phyloP scores from a whole-genome alignment of 2,113 vertebrate species.

The Motacilla tschutschensis region DNA sequence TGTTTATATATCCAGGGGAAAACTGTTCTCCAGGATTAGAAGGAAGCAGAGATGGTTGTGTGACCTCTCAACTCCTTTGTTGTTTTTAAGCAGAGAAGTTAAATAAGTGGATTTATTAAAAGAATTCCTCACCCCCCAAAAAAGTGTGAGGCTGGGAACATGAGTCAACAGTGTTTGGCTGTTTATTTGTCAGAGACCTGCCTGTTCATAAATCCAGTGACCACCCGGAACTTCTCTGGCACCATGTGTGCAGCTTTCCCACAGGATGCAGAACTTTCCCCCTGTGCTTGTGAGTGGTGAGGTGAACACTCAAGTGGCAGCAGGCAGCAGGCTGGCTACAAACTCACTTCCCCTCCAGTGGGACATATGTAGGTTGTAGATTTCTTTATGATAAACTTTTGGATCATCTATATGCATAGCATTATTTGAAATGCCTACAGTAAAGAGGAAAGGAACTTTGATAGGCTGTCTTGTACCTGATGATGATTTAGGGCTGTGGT shows the following conservation, averaged over 20 bases:
- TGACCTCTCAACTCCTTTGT: neutral
- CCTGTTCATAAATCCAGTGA: neutral
- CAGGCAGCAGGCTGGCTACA: neutral
- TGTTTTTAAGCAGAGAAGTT: neutral
- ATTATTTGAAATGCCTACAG: neutral
- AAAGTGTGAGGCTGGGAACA: neutral
- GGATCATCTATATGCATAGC: neutral
- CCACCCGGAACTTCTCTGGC: neutral
- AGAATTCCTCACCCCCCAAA: neutral
- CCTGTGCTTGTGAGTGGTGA: neutral
- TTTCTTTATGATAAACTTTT: neutral
- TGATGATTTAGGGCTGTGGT: neutral
- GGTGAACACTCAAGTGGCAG: neutral
- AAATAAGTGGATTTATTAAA: neutral
- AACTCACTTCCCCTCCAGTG: neutral
- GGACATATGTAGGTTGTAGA: neutral
- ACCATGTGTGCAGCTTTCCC: neutral
- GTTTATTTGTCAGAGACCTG: neutral
- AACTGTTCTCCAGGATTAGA: neutral
- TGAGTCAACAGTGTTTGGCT: neutral
- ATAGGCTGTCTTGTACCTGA: neutral
- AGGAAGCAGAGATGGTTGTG: neutral
- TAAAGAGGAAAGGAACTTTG: neutral
- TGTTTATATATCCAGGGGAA: neutral
- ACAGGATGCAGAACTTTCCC: neutral